Evolutionary conservation across 2,113 vertebrate genomes (phyloP), one percentile per base, ranked within the genome.

Genomic region (Cyprinodon variegatus): DNA sequence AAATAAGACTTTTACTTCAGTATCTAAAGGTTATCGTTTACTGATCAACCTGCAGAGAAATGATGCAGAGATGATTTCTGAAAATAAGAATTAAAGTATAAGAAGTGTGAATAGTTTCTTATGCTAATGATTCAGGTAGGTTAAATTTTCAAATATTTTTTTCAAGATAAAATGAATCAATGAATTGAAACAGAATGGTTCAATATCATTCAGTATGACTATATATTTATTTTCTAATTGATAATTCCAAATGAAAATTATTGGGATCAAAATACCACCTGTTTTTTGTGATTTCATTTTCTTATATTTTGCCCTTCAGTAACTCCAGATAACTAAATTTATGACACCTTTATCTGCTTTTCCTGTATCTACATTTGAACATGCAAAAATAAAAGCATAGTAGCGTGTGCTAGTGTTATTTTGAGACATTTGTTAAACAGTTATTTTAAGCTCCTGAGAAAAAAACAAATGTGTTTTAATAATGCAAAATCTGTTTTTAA

Each of bases 1-100:
- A 79, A 75, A 76, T 29, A 43, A 20, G 1, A 45, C 60, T 43
- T 43, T 65, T 45, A 43, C 40, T 36, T 68, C 41, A 62, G 22
- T 29, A 11, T 36, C 39, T 66, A 48, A 40, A 73, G 53, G 72
- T 63, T 65, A 61, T 41, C 17, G 66, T 50, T 61, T 66, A 64
- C 20, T 43, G 60, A 45, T 29, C 37, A 36, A 13, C 3, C 15
- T 8, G 17, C 40, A 53, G 43, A 45, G 43, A 45, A 11, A 45
- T 45, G 43, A 45, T 7, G 9, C 43, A 45, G 11, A 45, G 11
- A 41, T 45, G 43, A 45, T 45, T 45, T 45, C 5, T 45, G 9
- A 11, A 45, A 45, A 45, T 11, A 45, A 2, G 5, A 45, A 45
- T 7, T 2, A n/a, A 57, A 20, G 4, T 17, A 57, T 57, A 8